phyloP scores from a whole-genome alignment of 92 coral and sea anemone species.

The Scolanthus callimorphus region DNA sequence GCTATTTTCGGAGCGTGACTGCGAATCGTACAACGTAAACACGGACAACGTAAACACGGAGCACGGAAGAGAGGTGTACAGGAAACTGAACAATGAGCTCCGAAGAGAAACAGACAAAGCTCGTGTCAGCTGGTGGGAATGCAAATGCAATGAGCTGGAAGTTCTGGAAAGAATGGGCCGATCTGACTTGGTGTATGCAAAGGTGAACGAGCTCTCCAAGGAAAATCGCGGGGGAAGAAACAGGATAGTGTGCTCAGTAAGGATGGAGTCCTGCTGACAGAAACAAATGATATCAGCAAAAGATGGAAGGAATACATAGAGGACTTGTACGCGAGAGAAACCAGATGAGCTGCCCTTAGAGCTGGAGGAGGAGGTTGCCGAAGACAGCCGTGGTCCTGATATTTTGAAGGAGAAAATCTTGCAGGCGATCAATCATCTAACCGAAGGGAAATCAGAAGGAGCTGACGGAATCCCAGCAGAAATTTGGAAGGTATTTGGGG shows the following conservation, averaged over 20 bases:
- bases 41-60: conserved; percentile 2
- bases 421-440: conserved; percentile 10
- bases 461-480: conserved; percentile 22
- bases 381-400: conserved; percentile 6
- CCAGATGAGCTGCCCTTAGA: conserved; percentile 20
- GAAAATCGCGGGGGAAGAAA: conserved; percentile 10
- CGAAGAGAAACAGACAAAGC: conserved; percentile 25
- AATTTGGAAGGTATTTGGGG: no score
- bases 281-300: conserved; percentile 6
- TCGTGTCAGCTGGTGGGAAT: conserved; percentile 8
- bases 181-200: conserved; percentile 16
- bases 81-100: conserved; percentile 18
- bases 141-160: conserved; percentile 12
- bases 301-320: conserved; percentile 26
- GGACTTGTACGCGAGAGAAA: conserved; percentile 28
- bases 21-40: no score
- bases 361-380: conserved; percentile 15
- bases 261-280: conserved; percentile 15
- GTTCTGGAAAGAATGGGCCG: conserved; percentile 11
- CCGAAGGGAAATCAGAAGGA: no score
- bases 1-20: no score
- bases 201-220: conserved; percentile 21
- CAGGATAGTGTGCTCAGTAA: conserved; percentile 14
- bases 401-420: conserved; percentile 4
- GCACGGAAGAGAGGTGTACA: conserved; percentile 8